Evolutionary conservation across 2,797 vertebrate species (phyloP).

Genomic region (Brachymystax lenok): DNA sequence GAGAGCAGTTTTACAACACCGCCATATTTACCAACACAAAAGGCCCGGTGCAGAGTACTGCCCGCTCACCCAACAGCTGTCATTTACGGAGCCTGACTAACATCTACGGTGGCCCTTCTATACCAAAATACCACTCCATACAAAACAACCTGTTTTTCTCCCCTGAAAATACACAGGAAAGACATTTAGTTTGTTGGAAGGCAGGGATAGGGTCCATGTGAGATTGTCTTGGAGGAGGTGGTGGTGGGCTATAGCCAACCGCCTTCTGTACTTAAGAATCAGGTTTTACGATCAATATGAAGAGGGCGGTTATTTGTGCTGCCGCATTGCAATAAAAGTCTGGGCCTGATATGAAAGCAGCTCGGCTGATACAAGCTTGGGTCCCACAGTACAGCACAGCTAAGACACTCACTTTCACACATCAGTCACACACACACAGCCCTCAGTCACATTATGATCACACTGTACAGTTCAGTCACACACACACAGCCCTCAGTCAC

Average conservation of each 20-base stretch:
- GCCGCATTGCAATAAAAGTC: constrained; percentile 46
- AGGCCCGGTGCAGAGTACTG: constrained; percentile 43
- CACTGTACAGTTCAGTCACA: neutral
- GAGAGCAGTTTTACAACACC: constrained; percentile 28
- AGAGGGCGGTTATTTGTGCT: constrained; percentile 56
- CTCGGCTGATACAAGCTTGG: constrained; percentile 41
- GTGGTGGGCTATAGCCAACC: constrained; percentile 5
- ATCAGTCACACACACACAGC: neutral
- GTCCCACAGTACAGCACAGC: constrained; percentile 4
- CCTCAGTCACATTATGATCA: too few relatives aligned
- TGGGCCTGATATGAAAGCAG: constrained; percentile 36
- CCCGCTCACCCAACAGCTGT: constrained; percentile 25
- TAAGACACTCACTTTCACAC: constrained; percentile 6
- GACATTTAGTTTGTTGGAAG: neutral
- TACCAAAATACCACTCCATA: neutral
- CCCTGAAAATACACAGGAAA: neutral
- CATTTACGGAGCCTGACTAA: constrained; percentile 14
- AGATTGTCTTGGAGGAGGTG: neutral
- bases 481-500: too few relatives aligned
- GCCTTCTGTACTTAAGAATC: constrained; percentile 66
- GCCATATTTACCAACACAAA: constrained; percentile 57
- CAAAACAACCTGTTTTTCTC: neutral
- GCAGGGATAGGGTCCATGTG: neutral
- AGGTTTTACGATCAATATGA: constrained; percentile 63
- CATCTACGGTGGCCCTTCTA: neutral